These are phyloP conservation scores for Ammospiza maritima DNA, from an alignment of 2,797 vertebrate genomes.

Conservation along the genomic window DNA sequence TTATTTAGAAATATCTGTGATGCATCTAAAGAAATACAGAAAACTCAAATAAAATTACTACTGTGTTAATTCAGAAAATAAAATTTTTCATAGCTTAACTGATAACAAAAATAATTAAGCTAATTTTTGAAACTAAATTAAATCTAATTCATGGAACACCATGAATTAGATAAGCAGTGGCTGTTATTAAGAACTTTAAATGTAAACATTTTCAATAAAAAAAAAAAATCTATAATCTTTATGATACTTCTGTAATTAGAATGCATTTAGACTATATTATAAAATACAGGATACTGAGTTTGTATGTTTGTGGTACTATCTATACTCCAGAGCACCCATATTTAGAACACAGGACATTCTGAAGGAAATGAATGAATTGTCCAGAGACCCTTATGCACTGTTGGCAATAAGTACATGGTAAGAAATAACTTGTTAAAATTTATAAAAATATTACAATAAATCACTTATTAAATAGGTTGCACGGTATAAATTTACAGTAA, in stretches of 20 bases:
- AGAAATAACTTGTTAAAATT: background rate
- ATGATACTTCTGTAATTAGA: background rate
- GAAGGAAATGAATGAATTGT: background rate
- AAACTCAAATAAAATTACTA: background rate
- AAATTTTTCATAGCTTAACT: background rate
- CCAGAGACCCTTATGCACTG: background rate
- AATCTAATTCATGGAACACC: background rate
- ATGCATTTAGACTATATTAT: background rate
- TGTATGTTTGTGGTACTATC: background rate
- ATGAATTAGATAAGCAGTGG: background rate
- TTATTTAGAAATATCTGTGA: background rate
- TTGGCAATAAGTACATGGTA: background rate
- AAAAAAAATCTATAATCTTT: background rate
- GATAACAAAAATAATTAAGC: background rate
- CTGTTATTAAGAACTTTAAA: background rate
- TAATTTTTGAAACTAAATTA: background rate
- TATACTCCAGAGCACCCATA: background rate
- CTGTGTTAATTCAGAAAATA: background rate
- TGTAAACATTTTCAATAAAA: background rate
- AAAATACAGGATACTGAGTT: background rate
- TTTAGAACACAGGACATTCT: background rate
- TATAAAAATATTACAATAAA: background rate
- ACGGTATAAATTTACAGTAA: background rate
- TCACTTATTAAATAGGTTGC: background rate
- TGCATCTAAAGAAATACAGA: background rate